Evolutionary conservation across 1,140 invertebrate genomes (phyloP), one percentile per base, ranked within the genome.

Genomic region (Lepidurus packardi): DNA sequence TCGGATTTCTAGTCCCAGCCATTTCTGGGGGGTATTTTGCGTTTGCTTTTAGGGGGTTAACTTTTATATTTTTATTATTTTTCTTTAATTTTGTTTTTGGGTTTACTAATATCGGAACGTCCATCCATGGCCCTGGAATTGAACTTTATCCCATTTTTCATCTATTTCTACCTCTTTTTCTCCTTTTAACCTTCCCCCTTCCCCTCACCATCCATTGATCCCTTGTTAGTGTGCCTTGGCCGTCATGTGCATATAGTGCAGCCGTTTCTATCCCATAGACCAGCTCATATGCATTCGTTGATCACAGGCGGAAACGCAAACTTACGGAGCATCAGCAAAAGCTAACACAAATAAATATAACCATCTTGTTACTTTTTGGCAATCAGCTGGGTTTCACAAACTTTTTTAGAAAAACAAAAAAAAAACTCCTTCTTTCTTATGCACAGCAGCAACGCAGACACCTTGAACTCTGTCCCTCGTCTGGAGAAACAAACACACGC

Each of bases 251-350:
- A 65, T 34, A 34, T 65, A 65, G 53, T 3, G 13, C 16, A 65
- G 53, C 53, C 10, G 16, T 65, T 65, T 65, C 21, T 65, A 13
- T 16, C 9, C 13, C 53, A 13, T 65, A 13, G 8, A 13, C 16
- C 13, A 65, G 53, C 53, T 65, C 53, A 65, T n/a, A 65, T 65
- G 53, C 53, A 65, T 65, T 65, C 53, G 53, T 16, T 34, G 34
- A 65, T 65, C 21, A 65, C 16, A 21, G 53, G 21, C 53, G 13
- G 16, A 65, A 65, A 65, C 13, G 53, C 53, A 65, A 65, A 65
- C n/a, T 65, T 65, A 13, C 21, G 53, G 53, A 65, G 53, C 53
- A 65, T 65, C 53, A 65, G 53, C 53, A 65, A 65, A 65, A 65
- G 53, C 53, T 65, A 65, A 65, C 21, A n/a, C 53, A 65, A 65